phyloP scores from a whole-genome alignment of 1,140 invertebrate genomes.

The Liolophura sinensis region DNA sequence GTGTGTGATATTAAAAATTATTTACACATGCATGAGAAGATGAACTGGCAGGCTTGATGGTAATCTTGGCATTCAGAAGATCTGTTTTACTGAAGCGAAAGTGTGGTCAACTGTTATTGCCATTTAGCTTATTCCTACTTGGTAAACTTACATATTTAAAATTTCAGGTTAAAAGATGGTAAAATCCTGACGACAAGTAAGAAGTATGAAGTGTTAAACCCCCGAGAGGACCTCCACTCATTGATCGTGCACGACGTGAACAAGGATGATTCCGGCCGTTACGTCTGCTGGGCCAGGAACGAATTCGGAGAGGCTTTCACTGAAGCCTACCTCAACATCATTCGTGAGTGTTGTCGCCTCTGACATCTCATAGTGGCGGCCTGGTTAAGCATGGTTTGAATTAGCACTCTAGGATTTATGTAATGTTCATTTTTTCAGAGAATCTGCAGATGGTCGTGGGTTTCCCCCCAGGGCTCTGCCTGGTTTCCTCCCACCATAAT shows the following conservation, averaged over 20 bases:
- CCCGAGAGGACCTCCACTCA: conserved; percentile 87
- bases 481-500: too few relatives aligned
- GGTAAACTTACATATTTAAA: background rate
- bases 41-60: too few relatives aligned
- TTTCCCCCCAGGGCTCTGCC: too few relatives aligned
- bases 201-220: conserved; percentile 85
- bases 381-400: too few relatives aligned
- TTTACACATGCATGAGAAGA: too few relatives aligned
- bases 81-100: too few relatives aligned
- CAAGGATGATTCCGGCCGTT: conserved; percentile 67
- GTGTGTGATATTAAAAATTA: too few relatives aligned
- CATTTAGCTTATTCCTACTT: conserved; percentile 1
- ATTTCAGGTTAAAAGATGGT: conserved; percentile 76
- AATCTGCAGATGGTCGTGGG: too few relatives aligned
- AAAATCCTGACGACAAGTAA: conserved; percentile 78
- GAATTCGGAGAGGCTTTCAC: conserved; percentile 61
- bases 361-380: too few relatives aligned
- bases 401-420: too few relatives aligned
- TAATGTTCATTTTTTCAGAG: too few relatives aligned
- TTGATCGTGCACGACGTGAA: conserved; percentile 73
- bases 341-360: conserved; percentile 34
- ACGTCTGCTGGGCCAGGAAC: conserved; percentile 64
- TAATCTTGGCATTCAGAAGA: too few relatives aligned
- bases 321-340: conserved; percentile 54
- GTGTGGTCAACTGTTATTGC: background rate